Evolutionary conservation across 2,113 vertebrate species (phyloP).

Genomic region (Menidia beryllina): DNA sequence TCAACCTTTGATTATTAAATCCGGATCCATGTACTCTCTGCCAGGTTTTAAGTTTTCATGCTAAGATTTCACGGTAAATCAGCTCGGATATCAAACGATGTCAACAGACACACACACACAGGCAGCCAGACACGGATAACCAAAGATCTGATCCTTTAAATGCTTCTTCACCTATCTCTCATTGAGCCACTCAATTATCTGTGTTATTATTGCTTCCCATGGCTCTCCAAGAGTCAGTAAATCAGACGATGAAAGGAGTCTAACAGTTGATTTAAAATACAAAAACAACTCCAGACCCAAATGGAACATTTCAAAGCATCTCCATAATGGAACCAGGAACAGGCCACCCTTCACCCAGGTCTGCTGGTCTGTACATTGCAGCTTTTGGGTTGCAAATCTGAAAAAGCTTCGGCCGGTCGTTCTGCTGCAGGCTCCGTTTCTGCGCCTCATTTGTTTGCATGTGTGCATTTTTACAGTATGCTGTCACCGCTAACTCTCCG

Average conservation of each 20-base stretch:
- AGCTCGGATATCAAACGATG: constrained; percentile 38
- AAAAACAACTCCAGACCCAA: constrained; percentile 58
- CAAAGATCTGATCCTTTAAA: constrained; percentile 11
- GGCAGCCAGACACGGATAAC: constrained; percentile 21
- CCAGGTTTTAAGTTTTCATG: constrained; percentile 46
- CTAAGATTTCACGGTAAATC: constrained; percentile 26
- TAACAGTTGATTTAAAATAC: constrained; percentile 43
- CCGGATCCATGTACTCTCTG: constrained; percentile 43
- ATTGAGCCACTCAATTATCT: constrained; percentile 13
- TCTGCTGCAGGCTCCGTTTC: background rate
- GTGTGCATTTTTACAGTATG: background rate
- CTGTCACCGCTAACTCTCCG: background rate
- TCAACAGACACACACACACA: constrained; percentile 31
- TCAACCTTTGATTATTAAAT: constrained; percentile 44
- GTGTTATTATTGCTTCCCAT: constrained; percentile 23
- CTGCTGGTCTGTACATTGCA: constrained; percentile 7
- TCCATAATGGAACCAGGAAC: constrained; percentile 8
- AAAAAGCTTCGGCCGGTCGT: constrained; percentile 12
- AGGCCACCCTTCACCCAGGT: background rate
- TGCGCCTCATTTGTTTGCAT: constrained; percentile 3
- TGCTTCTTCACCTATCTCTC: constrained; percentile 23
- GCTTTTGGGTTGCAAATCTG: constrained; percentile 27
- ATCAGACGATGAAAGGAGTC: constrained; percentile 43
- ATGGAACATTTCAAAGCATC: constrained; percentile 39
- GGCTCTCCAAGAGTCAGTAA: constrained; percentile 20